Evolutionary conservation across 2,113 vertebrate genomes (phyloP).

Genomic region (Prunella fulvescens): DNA sequence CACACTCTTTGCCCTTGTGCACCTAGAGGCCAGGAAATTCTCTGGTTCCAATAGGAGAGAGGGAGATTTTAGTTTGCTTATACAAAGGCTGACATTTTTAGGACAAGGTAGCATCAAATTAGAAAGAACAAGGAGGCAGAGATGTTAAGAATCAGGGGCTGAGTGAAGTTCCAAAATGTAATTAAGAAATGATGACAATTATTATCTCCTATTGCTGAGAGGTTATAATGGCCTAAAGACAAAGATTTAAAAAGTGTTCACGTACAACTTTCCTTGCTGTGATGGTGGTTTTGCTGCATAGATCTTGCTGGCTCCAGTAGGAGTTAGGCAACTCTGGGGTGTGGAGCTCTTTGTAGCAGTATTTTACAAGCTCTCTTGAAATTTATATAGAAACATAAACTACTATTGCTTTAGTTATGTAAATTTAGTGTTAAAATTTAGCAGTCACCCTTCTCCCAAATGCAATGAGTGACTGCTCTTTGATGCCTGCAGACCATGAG

Average conservation of each 20-base stretch:
- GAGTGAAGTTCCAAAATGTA: neutral
- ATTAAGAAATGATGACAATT: neutral
- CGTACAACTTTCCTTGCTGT: neutral
- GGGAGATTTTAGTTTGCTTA: neutral
- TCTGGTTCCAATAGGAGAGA: neutral
- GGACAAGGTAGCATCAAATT: neutral
- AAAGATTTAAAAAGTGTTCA: neutral
- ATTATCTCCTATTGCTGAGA: neutral
- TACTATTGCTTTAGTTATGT: neutral
- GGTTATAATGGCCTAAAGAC: neutral
- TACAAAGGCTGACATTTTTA: neutral
- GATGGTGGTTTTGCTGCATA: neutral
- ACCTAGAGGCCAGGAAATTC: neutral
- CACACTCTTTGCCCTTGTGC: neutral
- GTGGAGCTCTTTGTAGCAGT: constrained; percentile 1
- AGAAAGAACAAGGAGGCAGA: neutral
- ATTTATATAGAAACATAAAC: neutral
- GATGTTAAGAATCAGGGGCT: neutral
- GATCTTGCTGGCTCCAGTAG: neutral
- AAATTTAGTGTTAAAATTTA: neutral
- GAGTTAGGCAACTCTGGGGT: neutral
- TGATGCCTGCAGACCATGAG: neutral
- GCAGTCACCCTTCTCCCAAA: neutral
- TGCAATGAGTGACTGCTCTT: neutral
- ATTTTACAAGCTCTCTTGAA: constrained; percentile 25